These are phyloP conservation scores for Bembecia ichneumoniformis DNA, from an alignment of 2,888 invertebrate genomes.

Conservation along the genomic window DNA sequence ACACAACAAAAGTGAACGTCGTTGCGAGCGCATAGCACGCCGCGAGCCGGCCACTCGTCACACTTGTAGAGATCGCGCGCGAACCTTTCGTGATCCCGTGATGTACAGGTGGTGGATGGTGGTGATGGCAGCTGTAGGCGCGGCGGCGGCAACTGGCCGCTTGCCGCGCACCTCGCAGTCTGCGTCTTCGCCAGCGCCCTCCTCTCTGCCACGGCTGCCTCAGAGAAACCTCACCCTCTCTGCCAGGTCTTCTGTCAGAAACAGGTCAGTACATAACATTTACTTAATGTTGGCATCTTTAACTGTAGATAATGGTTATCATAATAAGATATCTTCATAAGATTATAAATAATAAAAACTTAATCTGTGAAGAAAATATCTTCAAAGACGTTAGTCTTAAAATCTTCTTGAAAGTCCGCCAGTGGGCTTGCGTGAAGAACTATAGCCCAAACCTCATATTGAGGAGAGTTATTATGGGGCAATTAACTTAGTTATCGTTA, in stretches of 20 bases:
- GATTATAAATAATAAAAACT: too few relatives aligned
- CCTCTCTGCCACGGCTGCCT: conserved; percentile 70
- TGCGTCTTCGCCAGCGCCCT: conserved; percentile 65
- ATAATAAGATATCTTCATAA: too few relatives aligned
- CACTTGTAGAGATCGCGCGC: conserved; percentile 46
- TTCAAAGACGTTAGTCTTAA: too few relatives aligned
- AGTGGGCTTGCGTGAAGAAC: too few relatives aligned
- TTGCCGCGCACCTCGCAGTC: conserved; percentile 55
- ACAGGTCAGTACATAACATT: conserved; percentile 46
- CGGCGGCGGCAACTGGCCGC: conserved; percentile 56
- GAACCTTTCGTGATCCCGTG: conserved; percentile 39
- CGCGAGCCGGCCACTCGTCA: conserved; percentile 39
- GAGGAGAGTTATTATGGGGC: too few relatives aligned
- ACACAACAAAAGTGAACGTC: conserved; percentile 64
- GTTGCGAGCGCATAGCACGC: conserved; percentile 32
- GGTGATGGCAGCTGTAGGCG: conserved; percentile 44
- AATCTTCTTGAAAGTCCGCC: too few relatives aligned
- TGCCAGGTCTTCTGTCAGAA: conserved; percentile 54
- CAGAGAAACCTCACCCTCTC: conserved; percentile 62
- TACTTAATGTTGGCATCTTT: too few relatives aligned
- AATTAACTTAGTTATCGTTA: too few relatives aligned
- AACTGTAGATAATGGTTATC: too few relatives aligned
- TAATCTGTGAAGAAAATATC: too few relatives aligned
- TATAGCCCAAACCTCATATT: too few relatives aligned
- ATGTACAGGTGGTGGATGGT: conserved; percentile 59